These are phyloP conservation scores for Sebastes elongatus DNA, from an alignment of 2,797 vertebrate genomes.

Conservation along the genomic window DNA sequence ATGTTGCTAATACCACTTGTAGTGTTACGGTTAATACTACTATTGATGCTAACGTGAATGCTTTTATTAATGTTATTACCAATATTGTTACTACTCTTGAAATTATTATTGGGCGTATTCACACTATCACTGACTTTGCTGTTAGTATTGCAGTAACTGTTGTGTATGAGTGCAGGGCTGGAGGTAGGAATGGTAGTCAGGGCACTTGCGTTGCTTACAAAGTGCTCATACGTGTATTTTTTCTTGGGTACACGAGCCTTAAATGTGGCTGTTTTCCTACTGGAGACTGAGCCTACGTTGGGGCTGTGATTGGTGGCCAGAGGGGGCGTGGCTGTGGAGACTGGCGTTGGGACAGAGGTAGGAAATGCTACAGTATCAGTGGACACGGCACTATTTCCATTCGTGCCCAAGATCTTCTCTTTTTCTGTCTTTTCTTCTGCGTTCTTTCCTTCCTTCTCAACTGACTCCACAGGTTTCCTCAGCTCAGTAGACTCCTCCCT, in stretches of 20 bases:
- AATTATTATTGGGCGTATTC: conserved; percentile 49
- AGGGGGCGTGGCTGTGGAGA: conserved; percentile 45
- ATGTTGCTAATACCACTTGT: conserved; percentile 40
- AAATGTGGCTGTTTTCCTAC: conserved; percentile 92
- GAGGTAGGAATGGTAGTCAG: conserved; percentile 70
- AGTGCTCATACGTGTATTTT: conserved; percentile 87
- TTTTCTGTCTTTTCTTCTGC: conserved; percentile 66
- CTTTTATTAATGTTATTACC: conserved; percentile 59
- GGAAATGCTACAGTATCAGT: conserved; percentile 58
- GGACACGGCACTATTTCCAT: conserved; percentile 54
- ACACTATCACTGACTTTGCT: conserved; percentile 53
- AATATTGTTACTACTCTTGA: conserved; percentile 60
- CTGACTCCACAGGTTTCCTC: conserved; percentile 67
- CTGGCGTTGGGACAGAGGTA: conserved; percentile 59
- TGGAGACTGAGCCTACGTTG: conserved; percentile 79
- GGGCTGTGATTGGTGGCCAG: conserved; percentile 69
- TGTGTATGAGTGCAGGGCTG: conserved; percentile 61
- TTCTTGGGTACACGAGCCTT: conserved; percentile 90
- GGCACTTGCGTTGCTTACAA: conserved; percentile 69
- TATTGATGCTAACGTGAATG: conserved; percentile 42
- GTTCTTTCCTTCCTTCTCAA: conserved; percentile 44
- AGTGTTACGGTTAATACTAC: conserved; percentile 47
- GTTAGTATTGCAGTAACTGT: conserved; percentile 65
- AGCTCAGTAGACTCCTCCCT: conserved; percentile 67
- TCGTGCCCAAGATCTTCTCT: conserved; percentile 53